These are phyloP conservation scores for Cheilosia vulpina DNA, from an alignment of 2,888 invertebrate species.

Conservation along the genomic window DNA sequence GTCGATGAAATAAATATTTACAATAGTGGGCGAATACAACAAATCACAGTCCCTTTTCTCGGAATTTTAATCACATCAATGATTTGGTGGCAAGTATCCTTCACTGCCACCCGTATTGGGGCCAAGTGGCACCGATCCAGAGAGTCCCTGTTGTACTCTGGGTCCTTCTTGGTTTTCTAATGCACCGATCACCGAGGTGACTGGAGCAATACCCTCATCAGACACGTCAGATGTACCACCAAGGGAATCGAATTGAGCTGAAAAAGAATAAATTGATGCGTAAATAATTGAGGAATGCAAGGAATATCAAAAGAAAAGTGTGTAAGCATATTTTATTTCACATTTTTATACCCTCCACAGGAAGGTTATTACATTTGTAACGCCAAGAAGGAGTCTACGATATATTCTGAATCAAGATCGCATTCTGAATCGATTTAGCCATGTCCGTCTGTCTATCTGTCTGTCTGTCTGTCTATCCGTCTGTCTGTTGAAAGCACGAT, in stretches of 20 bases:
- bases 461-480: no score
- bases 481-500: no score
- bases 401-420: no score
- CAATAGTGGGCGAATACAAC: conserved; percentile 43
- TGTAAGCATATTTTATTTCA: no score
- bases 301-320: no score
- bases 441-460: no score
- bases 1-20: conserved; percentile 53
- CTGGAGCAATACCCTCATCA: conserved; percentile 82
- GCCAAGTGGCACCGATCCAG: neutral
- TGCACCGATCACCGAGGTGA: conserved; percentile 81
- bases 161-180: conserved; percentile 77
- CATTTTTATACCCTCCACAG: no score
- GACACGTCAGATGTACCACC: conserved; percentile 82
- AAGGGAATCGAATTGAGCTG: conserved; percentile 83
- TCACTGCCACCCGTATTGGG: neutral
- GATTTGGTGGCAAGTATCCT: conserved; percentile 52
- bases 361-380: no score
- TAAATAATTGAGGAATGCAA: neutral
- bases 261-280: conserved; percentile 25
- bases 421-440: no score
- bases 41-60: conserved; percentile 58
- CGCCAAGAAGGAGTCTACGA: no score
- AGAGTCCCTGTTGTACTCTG: conserved; percentile 17
- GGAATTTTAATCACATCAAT: conserved; percentile 20